Conservation (phyloP, 30 jellyfish, hydroid and myxozoan species). For the Catostylus mosaicus region DNA sequence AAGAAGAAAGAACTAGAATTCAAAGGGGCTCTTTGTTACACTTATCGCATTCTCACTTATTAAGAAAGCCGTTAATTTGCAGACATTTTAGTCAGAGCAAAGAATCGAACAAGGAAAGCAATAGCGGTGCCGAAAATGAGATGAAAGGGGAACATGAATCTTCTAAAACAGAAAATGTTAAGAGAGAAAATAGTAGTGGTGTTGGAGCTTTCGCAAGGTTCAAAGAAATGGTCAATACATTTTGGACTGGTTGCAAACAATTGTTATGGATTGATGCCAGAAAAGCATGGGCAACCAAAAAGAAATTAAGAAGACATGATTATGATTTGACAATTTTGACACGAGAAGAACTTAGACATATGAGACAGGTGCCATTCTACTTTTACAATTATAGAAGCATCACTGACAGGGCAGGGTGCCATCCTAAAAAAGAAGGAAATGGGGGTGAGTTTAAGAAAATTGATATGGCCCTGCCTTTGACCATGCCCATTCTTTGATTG, state of each 20-base stretch:
- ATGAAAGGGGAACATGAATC: not conserved
- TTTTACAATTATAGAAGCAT: no score
- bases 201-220: slow-evolving; percentile 44
- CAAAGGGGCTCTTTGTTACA: no score
- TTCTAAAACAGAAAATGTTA: not conserved
- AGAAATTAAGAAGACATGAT: slow-evolving; percentile 72
- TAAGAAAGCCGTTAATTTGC: no score
- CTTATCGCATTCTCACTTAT: no score
- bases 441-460: no score
- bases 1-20: no score
- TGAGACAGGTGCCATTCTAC: slow-evolving; percentile 89
- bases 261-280: slow-evolving; percentile 77
- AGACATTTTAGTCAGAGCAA: no score
- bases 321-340: slow-evolving; percentile 61
- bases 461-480: no score
- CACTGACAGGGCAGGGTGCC: no score
- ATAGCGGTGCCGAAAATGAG: slow-evolving; percentile 8
- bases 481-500: no score
- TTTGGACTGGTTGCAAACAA: slow-evolving; percentile 78
- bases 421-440: no score
- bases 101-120: not conserved
- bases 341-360: slow-evolving; percentile 81
- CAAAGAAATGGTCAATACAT: slow-evolving; percentile 47
- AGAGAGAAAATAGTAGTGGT: no score
- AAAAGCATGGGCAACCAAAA: slow-evolving; percentile 79